phyloP scores from a whole-genome alignment of 1,140 invertebrate genomes.

The Ctenoplectra terminalis region DNA sequence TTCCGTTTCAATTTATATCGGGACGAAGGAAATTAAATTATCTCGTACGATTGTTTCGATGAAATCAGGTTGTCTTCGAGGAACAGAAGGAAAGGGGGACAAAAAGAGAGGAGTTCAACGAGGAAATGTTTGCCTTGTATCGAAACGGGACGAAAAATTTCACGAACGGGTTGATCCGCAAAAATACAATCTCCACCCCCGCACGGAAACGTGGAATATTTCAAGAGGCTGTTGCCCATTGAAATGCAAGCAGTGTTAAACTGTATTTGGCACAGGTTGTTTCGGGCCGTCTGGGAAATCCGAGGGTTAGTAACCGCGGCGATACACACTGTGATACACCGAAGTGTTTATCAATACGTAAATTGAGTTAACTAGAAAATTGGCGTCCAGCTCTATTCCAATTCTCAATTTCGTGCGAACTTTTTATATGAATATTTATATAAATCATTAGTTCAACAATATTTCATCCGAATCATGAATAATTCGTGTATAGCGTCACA shows the following conservation, averaged over 20 bases:
- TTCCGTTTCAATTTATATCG: neutral
- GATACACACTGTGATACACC: neutral
- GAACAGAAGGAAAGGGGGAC: neutral
- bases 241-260: conserved; percentile 43
- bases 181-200: neutral
- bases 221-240: conserved; percentile 11
- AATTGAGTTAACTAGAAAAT: conserved; percentile 28
- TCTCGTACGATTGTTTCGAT: neutral
- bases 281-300: conserved; percentile 40
- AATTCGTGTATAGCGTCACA: no score
- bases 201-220: conserved; percentile 17
- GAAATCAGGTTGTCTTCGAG: neutral
- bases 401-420: neutral
- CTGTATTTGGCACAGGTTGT: conserved; percentile 33
- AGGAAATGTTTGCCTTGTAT: conserved; percentile 1
- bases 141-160: neutral
- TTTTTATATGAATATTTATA: no score
- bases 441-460: no score
- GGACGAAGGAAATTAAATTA: neutral
- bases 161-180: neutral
- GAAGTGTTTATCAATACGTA: conserved; percentile 16
- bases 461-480: neutral
- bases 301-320: conserved; percentile 17
- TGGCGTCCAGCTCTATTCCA: neutral
- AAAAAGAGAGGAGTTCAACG: neutral